Evolutionary conservation across 2,797 vertebrate species (phyloP), one percentile per base, ranked within the genome.

Genomic region (Poecilia wingei): DNA sequence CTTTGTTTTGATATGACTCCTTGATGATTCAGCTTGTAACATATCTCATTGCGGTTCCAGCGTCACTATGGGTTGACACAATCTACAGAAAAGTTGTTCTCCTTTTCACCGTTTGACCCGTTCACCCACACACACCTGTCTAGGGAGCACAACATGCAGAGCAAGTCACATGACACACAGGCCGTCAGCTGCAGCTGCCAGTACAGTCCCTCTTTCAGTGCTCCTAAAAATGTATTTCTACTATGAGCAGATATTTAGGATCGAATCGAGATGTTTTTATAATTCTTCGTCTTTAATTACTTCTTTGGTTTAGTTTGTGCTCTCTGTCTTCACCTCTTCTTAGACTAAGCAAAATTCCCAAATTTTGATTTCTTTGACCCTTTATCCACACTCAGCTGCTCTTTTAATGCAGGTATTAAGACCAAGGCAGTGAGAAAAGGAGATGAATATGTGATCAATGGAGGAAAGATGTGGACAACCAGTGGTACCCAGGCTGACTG

Each of bases 391-490:
- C 77, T 81, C 41, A 1, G 5, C 25, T 36, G 33, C 53, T 45
- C 39, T 3, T 33, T 22, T 25, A 4, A 71, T 85, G 72, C n/a
- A 97, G 97, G 83, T 85, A 97, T 97, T 79, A 94, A 92, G 88
- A 97, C 96, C 0, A 97, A 91, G 28, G 97, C 97, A 0, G 94
- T 96, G 81, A 96, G 86, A 77, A 95, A 96, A 84, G 96, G 95
- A 0, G 88, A 96, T 53, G 96, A 97, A 5, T 96, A 94, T 12
- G 82, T 97, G 55, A 95, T 97, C 83, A 97, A 95, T 22, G 96
- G 96, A 0, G 94, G 96, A 0, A 97, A 97, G 90, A 97, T 97
- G 96, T 97, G 97, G 97, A 96, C 94, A 46, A 97, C 96, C 0
- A 96, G 86, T 0, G 95, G 96, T 0, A 93, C 92, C 72, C 96